Conservation (phyloP, 1,140 invertebrate genomes). For the Neodiprion fabricii region DNA sequence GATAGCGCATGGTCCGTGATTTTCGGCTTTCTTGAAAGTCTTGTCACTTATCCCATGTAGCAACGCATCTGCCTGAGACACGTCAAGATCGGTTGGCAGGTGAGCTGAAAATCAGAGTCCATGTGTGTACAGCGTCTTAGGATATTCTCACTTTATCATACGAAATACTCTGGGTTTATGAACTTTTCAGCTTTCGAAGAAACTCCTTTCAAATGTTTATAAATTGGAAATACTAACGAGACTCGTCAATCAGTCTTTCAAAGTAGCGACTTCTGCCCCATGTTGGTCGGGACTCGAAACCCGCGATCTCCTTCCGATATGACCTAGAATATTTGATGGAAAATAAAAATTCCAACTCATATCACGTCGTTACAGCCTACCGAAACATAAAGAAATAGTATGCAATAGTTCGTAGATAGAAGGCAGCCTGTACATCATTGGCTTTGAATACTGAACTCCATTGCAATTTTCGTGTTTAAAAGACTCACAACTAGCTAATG, state of each 20-base stretch:
- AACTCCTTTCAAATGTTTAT: neutral
- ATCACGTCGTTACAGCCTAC: neutral
- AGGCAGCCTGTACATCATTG: no score
- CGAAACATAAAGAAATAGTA: neutral
- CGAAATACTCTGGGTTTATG: neutral
- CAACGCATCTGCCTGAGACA: conserved; percentile 24
- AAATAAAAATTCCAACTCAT: neutral
- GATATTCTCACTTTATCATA: no score
- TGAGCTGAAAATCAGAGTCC: conserved; percentile 19
- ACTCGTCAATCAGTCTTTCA: conserved; percentile 27
- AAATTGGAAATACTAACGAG: conserved; percentile 15
- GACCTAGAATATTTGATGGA: conserved; percentile 11
- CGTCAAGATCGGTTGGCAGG: conserved; percentile 25
- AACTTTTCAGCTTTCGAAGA: conserved; percentile 6
- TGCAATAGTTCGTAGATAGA: neutral
- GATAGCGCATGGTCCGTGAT: conserved; percentile 14
- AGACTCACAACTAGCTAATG: no score
- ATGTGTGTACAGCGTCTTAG: no score
- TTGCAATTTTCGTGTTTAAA: no score
- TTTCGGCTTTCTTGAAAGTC: conserved; percentile 19
- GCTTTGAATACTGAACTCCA: no score
- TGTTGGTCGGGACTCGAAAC: conserved; percentile 18
- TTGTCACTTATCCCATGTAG: conserved; percentile 23
- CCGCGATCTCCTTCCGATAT: conserved; percentile 18
- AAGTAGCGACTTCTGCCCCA: conserved; percentile 28